These are phyloP conservation scores for Amia ocellicauda DNA, from an alignment of 2,113 vertebrate species.

Conservation along the genomic window DNA sequence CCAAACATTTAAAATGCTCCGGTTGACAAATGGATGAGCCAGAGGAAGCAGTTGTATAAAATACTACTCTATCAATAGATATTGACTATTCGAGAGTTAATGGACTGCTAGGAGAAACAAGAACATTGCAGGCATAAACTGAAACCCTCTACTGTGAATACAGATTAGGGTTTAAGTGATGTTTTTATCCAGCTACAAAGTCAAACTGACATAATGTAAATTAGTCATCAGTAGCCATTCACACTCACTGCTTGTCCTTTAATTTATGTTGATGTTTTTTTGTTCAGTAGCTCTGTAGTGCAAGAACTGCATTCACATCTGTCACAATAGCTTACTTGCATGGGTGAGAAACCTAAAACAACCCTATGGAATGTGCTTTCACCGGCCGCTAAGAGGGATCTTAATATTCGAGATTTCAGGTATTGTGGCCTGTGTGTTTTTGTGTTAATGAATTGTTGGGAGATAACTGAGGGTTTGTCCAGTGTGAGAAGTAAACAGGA, in stretches of 20 bases:
- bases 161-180: constrained; percentile 27
- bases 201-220: constrained; percentile 32
- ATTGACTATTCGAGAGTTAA: constrained; percentile 20
- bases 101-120: constrained; percentile 17
- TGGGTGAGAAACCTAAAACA: constrained; percentile 16
- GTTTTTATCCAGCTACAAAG: constrained; percentile 30
- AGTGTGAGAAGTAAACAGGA: too few species aligned
- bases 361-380: constrained; percentile 3
- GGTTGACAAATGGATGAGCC: constrained; percentile 4
- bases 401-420: constrained; percentile 15
- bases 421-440: background rate
- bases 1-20: constrained; percentile 6
- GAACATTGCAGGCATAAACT: constrained; percentile 17
- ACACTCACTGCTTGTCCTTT: constrained; percentile 4
- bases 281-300: background rate
- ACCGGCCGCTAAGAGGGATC: background rate
- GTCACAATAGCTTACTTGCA: constrained; percentile 22
- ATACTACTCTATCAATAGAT: constrained; percentile 20
- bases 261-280: constrained; percentile 22
- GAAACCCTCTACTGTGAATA: constrained; percentile 20
- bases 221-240: constrained; percentile 26
- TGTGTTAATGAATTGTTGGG: too few species aligned
- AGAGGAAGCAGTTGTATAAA: constrained; percentile 11
- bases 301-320: background rate
- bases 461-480: too few species aligned